Base-by-base conservation (phyloP, 2,113 vertebrate species). In the Gorsachius goisagi region DNA sequence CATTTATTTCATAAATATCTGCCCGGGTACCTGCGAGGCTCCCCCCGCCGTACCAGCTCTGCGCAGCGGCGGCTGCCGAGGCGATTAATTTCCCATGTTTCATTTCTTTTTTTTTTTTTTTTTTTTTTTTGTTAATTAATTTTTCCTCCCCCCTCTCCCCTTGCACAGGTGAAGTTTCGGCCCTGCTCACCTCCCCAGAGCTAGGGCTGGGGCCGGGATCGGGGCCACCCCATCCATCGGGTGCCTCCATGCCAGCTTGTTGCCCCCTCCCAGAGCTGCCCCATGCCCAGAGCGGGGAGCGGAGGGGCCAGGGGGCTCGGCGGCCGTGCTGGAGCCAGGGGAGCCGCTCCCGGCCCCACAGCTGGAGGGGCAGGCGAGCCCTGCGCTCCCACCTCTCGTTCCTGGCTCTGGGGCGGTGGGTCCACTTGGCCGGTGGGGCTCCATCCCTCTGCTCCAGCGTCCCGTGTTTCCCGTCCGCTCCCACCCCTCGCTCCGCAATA, bases 1-100 rank as follows among this genome's bases (percentile, higher is more conserved):
- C 97, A 98, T 99, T 99, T 99, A 99, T 99, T 99, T 99, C 98
- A 99, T 99, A 99, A 99, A 99, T 99, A 99, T 98, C 96, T 97
- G 91, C 98, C 98, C 97, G 97, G 98, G 98, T 98, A 73, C 96
- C 86, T 30, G 30, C n/a, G 23, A 75, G 83, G 83, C 79, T 95
- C 9, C 69, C 91, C 82, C 19, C 8, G 15, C 88, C 15, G 22
- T 82, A 92, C 87, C 93, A 32, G 47, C 88, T 81, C 62, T 85
- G 88, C 0, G 6, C 4, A 14, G 93, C 7, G 11, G 80, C 1
- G 6, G 84, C 73, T 63, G 67, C 83, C 28, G 18, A 79, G 73
- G 76, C 11, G 26, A 67, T 49, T 93, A 3, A 2, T 59, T 91
- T 87, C 49, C 79, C 79, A 11, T 83, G 41, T 72, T 93, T 77